Evolutionary conservation across 1,140 invertebrate genomes (phyloP), one percentile per base, ranked within the genome.

Genomic region (Cotesia chilonis): DNA sequence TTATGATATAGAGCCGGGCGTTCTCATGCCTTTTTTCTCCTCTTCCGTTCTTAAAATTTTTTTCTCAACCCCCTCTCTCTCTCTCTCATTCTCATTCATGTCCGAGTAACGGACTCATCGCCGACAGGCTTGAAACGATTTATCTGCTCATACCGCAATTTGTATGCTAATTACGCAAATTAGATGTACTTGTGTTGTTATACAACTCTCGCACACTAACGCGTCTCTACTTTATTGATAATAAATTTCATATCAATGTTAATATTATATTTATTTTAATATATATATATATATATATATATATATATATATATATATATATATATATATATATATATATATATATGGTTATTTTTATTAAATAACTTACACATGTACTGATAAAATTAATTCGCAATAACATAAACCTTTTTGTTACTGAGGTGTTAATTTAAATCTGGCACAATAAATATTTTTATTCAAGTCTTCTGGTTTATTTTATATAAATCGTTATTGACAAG

Each of bases 131-230:
- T 60, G 9, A 57, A 69, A 57, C 57, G 38, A 69, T 69, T 69
- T 69, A 69, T 69, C 68, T 69, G 37, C 37, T 69, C 57, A 69
- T 69, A n/a, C 68, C 7, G 14, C 68, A 69, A 69, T 69, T 60
- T 69, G 57, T 60, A 69, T 69, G 57, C 55, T 60, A 60, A 69
- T 69, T 60, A 69, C 37, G 37, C 68, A 69, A 69, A 69, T 69
- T 69, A 69, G 20, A 14, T 14, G 68, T 51, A 69, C 28, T 69
- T 69, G 37, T 60, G 36, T 69, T 47, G n/a, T 47, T 57, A 57
- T 57, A 57, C 54, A 57, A 37, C 55, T 60, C 51, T 41, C 35
- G 41, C 20, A 59, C 55, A 69, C 20, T 20, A 14, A 67, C 38
- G 20, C 14, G 20, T 20, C 10, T 35, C 28, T 57, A 68, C 51